Conservation (phyloP, 1,140 invertebrate species). For the Trichonephila clavipes region DNA sequence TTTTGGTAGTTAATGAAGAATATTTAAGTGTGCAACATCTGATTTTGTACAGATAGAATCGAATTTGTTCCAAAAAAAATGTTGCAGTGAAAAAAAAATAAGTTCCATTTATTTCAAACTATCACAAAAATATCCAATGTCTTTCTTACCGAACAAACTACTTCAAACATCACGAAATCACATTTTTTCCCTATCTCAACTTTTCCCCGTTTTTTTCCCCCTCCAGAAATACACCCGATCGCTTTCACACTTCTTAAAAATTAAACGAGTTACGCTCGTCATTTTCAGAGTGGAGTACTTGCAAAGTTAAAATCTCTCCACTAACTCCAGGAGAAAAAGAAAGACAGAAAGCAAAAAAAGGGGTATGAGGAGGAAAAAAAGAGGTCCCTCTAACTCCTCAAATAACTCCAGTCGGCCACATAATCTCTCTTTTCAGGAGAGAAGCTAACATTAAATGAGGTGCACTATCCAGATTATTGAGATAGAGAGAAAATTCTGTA, state of each 20-base stretch:
- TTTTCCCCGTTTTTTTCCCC: not conserved
- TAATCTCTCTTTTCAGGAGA: slow-evolving; percentile 47
- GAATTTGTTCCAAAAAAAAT: too few relatives aligned
- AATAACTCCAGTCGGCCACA: slow-evolving; percentile 56
- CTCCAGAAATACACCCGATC: not conserved
- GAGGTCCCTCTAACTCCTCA: slow-evolving; percentile 31
- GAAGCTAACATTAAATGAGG: slow-evolving; percentile 62
- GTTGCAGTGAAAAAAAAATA: too few relatives aligned
- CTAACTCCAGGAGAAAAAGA: not conserved
- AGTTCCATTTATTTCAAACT: too few relatives aligned
- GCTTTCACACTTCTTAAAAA: slow-evolving; percentile 18
- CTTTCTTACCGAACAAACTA: too few relatives aligned
- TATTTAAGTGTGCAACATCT: too few relatives aligned
- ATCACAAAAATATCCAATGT: too few relatives aligned
- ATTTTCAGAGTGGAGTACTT: not conserved
- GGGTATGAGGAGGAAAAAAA: not conserved
- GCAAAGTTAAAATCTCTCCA: slow-evolving; percentile 37
- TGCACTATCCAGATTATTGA: slow-evolving; percentile 64
- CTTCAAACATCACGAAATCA: too few relatives aligned
- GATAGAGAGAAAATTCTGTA: slow-evolving; percentile 43
- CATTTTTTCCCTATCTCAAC: too few relatives aligned
- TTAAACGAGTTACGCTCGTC: slow-evolving; percentile 5
- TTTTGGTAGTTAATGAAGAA: too few relatives aligned
- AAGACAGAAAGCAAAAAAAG: not conserved
- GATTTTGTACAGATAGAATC: too few relatives aligned